Evolutionary conservation across 1,140 invertebrate genomes (phyloP).

Genomic region (Idris sp.): DNA sequence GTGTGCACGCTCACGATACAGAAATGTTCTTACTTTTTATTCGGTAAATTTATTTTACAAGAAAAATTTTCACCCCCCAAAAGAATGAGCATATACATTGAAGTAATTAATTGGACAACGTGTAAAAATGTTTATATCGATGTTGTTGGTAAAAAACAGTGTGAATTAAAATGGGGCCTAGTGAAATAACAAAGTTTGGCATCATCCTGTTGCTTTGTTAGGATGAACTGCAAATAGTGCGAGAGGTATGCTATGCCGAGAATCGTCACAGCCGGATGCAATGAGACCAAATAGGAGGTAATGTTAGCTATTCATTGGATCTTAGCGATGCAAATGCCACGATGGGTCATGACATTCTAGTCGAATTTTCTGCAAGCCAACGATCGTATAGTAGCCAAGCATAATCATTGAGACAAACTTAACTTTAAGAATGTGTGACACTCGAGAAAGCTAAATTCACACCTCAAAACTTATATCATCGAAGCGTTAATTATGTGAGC

Average conservation of each 20-base stretch:
- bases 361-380: slow-evolving; percentile 65
- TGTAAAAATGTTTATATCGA: slow-evolving; percentile 10
- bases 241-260: slow-evolving; percentile 63
- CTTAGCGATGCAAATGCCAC: slow-evolving; percentile 71
- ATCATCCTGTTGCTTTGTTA: slow-evolving; percentile 54
- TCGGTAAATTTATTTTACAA: too few species aligned
- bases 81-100: too few species aligned
- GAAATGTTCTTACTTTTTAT: too few species aligned
- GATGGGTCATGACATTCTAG: slow-evolving; percentile 70
- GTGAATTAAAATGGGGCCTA: slow-evolving; percentile 39
- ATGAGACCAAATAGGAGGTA: slow-evolving; percentile 73
- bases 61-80: too few species aligned
- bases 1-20: too few species aligned
- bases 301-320: slow-evolving; percentile 74
- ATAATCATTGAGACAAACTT: slow-evolving; percentile 58
- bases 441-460: slow-evolving; percentile 48
- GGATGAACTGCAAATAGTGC: slow-evolving; percentile 62
- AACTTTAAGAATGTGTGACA: slow-evolving; percentile 49
- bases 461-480: slow-evolving; percentile 38
- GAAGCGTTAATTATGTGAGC: slow-evolving; percentile 21
- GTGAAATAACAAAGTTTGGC: slow-evolving; percentile 40
- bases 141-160: slow-evolving; percentile 13
- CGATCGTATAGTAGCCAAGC: slow-evolving; percentile 40
- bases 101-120: too few species aligned
- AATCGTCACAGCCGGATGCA: slow-evolving; percentile 64